These are phyloP conservation scores for Onychostoma macrolepis DNA, from an alignment of 2,113 vertebrate genomes.

Conservation along the genomic window DNA sequence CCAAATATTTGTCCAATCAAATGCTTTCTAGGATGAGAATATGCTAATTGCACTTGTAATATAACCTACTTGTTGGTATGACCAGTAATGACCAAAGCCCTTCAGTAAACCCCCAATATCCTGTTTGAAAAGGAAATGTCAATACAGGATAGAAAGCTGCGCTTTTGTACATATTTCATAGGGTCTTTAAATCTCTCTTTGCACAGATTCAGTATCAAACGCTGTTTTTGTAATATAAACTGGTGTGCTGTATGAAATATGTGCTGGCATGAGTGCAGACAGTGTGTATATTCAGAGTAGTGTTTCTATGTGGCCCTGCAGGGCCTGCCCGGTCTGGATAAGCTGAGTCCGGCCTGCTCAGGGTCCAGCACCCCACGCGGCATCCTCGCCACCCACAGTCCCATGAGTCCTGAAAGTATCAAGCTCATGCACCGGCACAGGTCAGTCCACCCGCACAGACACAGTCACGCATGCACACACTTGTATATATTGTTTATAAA, in stretches of 20 bases:
- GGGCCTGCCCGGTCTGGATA: slow-evolving; percentile 93
- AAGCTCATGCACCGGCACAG: slow-evolving; percentile 93
- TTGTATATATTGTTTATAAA: neutral
- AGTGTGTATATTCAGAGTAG: slow-evolving; percentile 50
- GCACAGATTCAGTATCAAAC: neutral
- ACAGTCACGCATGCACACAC: slow-evolving; percentile 16
- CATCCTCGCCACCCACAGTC: slow-evolving; percentile 84
- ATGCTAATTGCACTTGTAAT: neutral
- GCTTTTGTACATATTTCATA: neutral
- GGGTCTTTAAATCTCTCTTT: neutral
- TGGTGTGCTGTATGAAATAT: neutral
- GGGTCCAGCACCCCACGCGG: slow-evolving; percentile 81
- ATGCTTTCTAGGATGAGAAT: neutral
- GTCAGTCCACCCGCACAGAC: slow-evolving; percentile 63
- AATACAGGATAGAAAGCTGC: neutral
- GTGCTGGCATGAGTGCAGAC: neutral
- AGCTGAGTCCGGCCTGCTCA: slow-evolving; percentile 81
- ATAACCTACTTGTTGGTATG: neutral
- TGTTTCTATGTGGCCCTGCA: slow-evolving; percentile 74
- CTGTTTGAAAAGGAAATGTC: neutral
- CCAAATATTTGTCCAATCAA: neutral
- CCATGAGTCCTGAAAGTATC: slow-evolving; percentile 92
- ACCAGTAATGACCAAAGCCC: neutral
- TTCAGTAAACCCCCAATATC: neutral
- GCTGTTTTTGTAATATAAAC: neutral